Percentiles rank a stretch among this genome's conserved stretches.
These are phyloP conservation scores for Anolis sagrei DNA, from an alignment of 2,113 vertebrate species.

Conservation along the genomic window DNA sequence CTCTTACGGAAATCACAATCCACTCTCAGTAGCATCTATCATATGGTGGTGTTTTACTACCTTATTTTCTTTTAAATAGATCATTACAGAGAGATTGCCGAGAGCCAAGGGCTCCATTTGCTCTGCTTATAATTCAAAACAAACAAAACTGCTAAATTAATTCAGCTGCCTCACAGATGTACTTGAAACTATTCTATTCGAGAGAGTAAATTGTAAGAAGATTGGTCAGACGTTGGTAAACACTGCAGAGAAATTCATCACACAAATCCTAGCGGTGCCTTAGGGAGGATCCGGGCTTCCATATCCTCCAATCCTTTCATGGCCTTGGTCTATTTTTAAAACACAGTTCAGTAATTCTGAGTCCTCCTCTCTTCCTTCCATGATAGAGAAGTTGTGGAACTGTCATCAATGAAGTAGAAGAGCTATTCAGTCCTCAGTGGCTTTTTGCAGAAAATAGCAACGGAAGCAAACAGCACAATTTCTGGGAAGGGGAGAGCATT, in stretches of 20 bases:
- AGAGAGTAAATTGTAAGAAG: background rate
- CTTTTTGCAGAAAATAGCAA: too few relatives aligned
- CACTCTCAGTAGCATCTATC: background rate
- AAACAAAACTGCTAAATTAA: background rate
- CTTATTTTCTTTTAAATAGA: constrained; percentile 3
- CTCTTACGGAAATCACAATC: background rate
- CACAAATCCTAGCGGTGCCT: background rate
- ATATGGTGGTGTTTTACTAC: background rate
- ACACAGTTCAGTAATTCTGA: too few relatives aligned
- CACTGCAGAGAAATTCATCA: too few relatives aligned
- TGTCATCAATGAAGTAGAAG: too few relatives aligned
- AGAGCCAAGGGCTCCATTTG: background rate
- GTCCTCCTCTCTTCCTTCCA: too few relatives aligned
- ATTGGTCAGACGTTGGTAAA: background rate
- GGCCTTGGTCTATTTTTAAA: too few relatives aligned
- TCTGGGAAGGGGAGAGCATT: too few relatives aligned
- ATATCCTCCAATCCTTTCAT: background rate
- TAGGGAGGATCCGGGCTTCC: background rate
- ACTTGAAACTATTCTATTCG: background rate
- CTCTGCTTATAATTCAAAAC: background rate
- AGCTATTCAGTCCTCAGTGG: too few relatives aligned
- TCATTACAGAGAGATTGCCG: background rate
- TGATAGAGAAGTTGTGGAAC: too few relatives aligned
- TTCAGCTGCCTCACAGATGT: background rate
- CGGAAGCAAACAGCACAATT: too few relatives aligned